A percentile compares a stretch with the other conserved stretches of the same genome.
Conservation (phyloP, 2,113 vertebrate genomes). For the Halichoeres trimaculatus region DNA sequence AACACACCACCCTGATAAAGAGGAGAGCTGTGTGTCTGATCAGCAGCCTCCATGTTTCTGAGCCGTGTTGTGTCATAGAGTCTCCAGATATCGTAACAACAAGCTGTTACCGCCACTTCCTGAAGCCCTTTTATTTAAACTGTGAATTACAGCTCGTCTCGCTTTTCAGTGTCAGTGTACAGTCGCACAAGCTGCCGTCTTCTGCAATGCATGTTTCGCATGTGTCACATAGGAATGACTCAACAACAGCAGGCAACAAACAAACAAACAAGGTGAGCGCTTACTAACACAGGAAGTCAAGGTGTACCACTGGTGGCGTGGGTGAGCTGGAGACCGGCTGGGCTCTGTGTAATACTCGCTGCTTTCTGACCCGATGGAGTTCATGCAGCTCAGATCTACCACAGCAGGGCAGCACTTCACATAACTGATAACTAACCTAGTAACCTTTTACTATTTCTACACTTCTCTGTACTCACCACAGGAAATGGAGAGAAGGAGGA, state of each 20-base stretch:
- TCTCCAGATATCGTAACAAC: not conserved
- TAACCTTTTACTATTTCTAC: constrained; percentile 12
- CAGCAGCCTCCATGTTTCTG: too few species aligned
- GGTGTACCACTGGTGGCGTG: not conserved
- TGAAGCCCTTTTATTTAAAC: constrained; percentile 45
- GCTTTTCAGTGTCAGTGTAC: constrained; percentile 35
- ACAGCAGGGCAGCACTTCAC: constrained; percentile 21
- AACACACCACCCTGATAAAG: not conserved
- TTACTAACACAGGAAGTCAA: constrained; percentile 23
- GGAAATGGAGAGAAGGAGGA: not conserved
- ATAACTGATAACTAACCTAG: constrained; percentile 39
- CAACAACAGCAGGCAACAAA: constrained; percentile 6
- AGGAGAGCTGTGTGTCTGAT: too few species aligned
- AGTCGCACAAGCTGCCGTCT: constrained; percentile 39
- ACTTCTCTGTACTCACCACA: constrained; percentile 19
- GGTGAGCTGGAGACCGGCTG: constrained; percentile 1
- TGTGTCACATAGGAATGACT: constrained; percentile 64
- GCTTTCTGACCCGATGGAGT: constrained; percentile 25
- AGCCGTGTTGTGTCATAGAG: too few species aligned
- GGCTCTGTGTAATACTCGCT: constrained; percentile 1
- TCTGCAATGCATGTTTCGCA: constrained; percentile 72
- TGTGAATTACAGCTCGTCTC: constrained; percentile 38
- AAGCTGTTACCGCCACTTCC: not conserved
- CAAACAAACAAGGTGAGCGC: constrained; percentile 1
- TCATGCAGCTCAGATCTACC: constrained; percentile 2